phyloP scores from a whole-genome alignment of 2,888 invertebrate species.

The Phyllotreta striolata region DNA sequence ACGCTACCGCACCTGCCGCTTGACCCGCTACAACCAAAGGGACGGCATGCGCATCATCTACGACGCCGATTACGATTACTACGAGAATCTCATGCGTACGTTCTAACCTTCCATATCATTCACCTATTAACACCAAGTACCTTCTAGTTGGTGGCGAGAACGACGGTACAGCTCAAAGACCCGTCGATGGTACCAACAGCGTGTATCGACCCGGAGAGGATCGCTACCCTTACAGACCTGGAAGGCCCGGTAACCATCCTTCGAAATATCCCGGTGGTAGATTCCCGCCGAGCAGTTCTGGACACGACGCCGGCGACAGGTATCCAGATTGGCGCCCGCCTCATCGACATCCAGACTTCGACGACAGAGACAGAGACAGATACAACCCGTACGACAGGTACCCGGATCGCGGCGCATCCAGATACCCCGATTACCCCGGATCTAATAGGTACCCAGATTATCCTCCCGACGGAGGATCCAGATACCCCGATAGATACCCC shows the following conservation, averaged over 20 bases:
- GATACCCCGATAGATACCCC: conserved; percentile 46
- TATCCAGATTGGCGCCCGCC: conserved; percentile 44
- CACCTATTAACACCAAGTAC: conserved; percentile 1
- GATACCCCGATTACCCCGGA: conserved; percentile 56
- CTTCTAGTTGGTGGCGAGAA: conserved; percentile 51
- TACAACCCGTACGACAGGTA: conserved; percentile 61
- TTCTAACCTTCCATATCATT: conserved; percentile 45
- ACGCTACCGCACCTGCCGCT: conserved; percentile 81
- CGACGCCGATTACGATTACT: conserved; percentile 92
- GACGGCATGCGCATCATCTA: conserved; percentile 89
- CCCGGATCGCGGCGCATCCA: conserved; percentile 50
- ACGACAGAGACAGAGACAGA: conserved; percentile 50
- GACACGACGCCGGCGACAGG: conserved; percentile 48
- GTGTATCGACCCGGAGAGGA: conserved; percentile 40
- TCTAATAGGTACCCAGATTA: conserved; percentile 36
- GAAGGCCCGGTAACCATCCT: conserved; percentile 47
- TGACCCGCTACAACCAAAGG: conserved; percentile 86
- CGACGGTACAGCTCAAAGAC: conserved; percentile 47
- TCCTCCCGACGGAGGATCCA: conserved; percentile 33
- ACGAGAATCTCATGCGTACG: conserved; percentile 93
- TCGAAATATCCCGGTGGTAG: conserved; percentile 46
- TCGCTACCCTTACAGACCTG: conserved; percentile 40
- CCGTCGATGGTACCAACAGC: conserved; percentile 40
- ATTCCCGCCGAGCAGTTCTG: conserved; percentile 54
- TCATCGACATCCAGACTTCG: conserved; percentile 46